Conservation (phyloP, 2,113 vertebrate genomes). For the Rhinichthys klamathensis region DNA sequence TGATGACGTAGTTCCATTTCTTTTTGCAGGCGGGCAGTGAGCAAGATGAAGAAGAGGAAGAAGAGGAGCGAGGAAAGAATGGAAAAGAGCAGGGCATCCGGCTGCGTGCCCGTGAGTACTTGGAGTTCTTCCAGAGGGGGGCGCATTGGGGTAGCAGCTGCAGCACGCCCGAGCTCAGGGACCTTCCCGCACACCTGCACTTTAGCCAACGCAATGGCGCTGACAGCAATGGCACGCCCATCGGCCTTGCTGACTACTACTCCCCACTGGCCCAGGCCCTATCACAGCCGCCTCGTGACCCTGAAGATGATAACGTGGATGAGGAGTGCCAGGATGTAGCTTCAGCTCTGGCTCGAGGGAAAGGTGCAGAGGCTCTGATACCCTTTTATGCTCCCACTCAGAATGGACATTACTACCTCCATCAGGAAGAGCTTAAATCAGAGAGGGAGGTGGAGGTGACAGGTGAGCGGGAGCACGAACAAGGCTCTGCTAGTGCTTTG, state of each 20-base stretch:
- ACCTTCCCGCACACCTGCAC: constrained; percentile 78
- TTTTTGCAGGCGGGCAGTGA: constrained; percentile 73
- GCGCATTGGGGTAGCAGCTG: constrained; percentile 80
- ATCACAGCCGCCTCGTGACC: constrained; percentile 71
- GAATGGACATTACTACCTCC: constrained; percentile 84
- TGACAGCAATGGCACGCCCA: constrained; percentile 73
- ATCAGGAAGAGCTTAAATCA: constrained; percentile 71
- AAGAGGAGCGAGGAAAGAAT: constrained; percentile 63
- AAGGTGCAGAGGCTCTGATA: constrained; percentile 66
- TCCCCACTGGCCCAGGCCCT: constrained; percentile 71
- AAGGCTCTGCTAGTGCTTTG: constrained; percentile 88
- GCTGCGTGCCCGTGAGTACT: constrained; percentile 91
- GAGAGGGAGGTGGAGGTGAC: constrained; percentile 74
- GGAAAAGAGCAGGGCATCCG: constrained; percentile 87
- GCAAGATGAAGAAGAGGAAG: constrained; percentile 68
- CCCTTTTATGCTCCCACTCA: constrained; percentile 81
- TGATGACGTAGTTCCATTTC: constrained; percentile 16
- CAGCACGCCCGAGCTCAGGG: constrained; percentile 83
- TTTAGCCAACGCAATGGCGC: constrained; percentile 78
- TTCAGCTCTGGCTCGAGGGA: constrained; percentile 61
- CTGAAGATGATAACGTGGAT: constrained; percentile 85
- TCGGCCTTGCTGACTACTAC: constrained; percentile 71
- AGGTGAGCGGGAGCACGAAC: constrained; percentile 74
- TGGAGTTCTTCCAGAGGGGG: constrained; percentile 95
- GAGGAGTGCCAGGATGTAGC: constrained; percentile 68